A percentile compares a stretch with the other conserved stretches of the same genome.
These are phyloP conservation scores for Balaenoptera acutorostrata DNA, from an alignment of 2,113 vertebrate species.

Conservation along the genomic window DNA sequence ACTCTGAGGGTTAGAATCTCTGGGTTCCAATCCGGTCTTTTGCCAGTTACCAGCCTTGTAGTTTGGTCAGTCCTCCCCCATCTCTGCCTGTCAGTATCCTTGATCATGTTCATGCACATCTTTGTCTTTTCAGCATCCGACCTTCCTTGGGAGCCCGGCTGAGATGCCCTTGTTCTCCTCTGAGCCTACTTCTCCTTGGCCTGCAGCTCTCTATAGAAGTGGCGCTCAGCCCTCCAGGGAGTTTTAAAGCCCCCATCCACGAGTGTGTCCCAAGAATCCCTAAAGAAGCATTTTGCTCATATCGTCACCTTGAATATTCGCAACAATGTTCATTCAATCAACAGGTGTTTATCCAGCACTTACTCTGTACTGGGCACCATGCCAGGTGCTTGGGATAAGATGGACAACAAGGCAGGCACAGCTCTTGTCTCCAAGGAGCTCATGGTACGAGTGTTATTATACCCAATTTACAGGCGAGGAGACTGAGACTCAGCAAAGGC, in stretches of 20 bases:
- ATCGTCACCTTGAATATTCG: no score
- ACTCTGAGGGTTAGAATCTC: background rate
- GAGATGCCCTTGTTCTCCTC: background rate
- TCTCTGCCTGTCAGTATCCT: background rate
- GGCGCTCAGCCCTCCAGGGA: rapidly evolving
- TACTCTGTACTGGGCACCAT: background rate
- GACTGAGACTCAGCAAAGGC: background rate
- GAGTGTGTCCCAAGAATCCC: no score
- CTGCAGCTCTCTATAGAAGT: background rate
- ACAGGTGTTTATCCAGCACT: no score
- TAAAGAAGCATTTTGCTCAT: background rate
- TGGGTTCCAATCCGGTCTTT: background rate
- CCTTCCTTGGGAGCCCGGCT: background rate
- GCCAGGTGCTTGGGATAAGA: background rate
- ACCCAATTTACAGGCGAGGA: background rate
- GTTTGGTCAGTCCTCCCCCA: background rate
- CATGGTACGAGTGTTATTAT: background rate
- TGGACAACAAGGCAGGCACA: background rate
- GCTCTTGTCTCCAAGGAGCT: background rate
- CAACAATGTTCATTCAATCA: background rate
- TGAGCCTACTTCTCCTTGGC: background rate
- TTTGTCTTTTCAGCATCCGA: background rate
- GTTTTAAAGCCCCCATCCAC: background rate
- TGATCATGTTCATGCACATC: rapidly evolving
- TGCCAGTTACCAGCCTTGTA: no score